These are phyloP conservation scores for Choristoneura fumiferana DNA, from an alignment of 1,140 invertebrate genomes.

Conservation along the genomic window DNA sequence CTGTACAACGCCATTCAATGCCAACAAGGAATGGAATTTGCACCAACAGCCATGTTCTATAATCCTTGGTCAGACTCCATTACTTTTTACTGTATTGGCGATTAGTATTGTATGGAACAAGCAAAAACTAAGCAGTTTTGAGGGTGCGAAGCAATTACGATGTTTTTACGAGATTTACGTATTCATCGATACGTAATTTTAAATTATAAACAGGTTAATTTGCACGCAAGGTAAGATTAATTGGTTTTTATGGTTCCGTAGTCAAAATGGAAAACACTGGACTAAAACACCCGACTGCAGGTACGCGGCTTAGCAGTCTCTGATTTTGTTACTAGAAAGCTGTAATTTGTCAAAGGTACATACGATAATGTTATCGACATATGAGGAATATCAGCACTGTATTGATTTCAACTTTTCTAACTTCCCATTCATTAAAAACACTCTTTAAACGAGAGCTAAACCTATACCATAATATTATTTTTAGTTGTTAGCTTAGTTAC, in stretches of 20 bases:
- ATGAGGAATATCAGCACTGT: no score
- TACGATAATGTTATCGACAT: no score
- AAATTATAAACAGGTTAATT: constrained; percentile 1
- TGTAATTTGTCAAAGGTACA: no score
- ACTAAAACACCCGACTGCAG: no score
- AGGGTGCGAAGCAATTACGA: constrained; percentile 5
- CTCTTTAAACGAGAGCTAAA: no score
- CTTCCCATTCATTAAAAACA: no score
- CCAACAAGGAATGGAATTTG: background rate
- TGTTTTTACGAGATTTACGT: background rate
- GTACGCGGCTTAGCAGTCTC: no score
- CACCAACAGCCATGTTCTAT: background rate
- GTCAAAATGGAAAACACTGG: no score
- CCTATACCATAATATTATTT: no score
- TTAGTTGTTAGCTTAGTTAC: no score
- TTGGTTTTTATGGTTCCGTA: constrained; percentile 1
- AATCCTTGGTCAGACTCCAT: constrained; percentile 6
- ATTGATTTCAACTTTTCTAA: no score
- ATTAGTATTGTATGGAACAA: background rate
- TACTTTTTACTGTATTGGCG: constrained; percentile 8
- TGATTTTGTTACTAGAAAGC: no score
- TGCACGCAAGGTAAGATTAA: background rate
- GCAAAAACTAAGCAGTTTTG: background rate
- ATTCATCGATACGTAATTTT: constrained; percentile 9
- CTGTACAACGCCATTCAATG: background rate